Evolutionary conservation across 2,888 invertebrate species (phyloP), one percentile per base, ranked within the genome.

Genomic region (Mesopsocus fuscifrons): DNA sequence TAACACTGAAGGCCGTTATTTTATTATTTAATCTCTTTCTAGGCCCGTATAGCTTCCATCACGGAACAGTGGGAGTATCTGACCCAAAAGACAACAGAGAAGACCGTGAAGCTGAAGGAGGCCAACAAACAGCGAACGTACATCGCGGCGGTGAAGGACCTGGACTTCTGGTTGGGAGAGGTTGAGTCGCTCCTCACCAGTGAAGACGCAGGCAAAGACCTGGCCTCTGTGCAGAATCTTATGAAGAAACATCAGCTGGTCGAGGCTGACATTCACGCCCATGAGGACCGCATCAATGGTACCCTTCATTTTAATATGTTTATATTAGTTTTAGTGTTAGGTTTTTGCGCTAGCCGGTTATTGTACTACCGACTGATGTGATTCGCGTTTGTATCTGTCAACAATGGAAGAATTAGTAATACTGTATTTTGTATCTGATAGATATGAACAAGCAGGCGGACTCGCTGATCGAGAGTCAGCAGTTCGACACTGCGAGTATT

Each of bases 101-200:
- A 99, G 65, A 92, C 92, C 2, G 72, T 95, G 56, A 94, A 95
- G 60, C 68, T 98, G 55, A 97, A 98, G 64, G 98, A 99, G 62
- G 98, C 98, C 42, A 98, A 97, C 65, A 91, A 95, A 59, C 98
- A 98, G 61, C 77, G 97, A 50, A 94, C 94, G 0, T 99, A 97
- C 69, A 97, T 98, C 64, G 98, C 98, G 46, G 97, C 92, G 30
- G 95, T 98, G 49, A 98, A 99, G 65, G 98, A 98, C 66, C 74
- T 98, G 51, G 98, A 99, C 67, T 98, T 99, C 68, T 98, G 98
- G 98, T 76, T 99, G 44, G 97, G 97, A 53, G 97, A 98, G 72
- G 94, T 95, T 47, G 95, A 95, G 59, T 89, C 89, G 59, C 67
- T 97, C 48, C 63, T 97, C 52, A 89, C 89, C 2, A 89, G 88